Percentiles rank a stretch among this genome's conserved stretches.
Evolutionary conservation across 2,888 invertebrate species (phyloP).

Genomic region (Microctonus hyperodae): DNA sequence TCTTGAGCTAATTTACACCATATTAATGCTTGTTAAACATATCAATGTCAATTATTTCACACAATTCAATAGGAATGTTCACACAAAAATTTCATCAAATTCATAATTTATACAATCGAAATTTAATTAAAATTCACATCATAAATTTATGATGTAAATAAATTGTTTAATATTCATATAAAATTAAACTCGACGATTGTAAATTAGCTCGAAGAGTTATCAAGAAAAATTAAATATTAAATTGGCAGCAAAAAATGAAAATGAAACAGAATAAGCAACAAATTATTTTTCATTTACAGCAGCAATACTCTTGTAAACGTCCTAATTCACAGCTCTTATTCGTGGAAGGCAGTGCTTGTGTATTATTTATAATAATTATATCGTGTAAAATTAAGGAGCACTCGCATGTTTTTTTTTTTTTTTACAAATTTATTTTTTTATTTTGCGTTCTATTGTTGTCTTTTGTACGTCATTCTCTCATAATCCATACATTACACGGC

Average conservation of each 20-base stretch:
- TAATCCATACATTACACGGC: slow-evolving; percentile 39
- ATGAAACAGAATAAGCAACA: slow-evolving; percentile 1
- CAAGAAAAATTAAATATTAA: not conserved
- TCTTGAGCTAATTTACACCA: too few species aligned
- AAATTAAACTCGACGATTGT: too few species aligned
- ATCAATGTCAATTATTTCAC: too few species aligned
- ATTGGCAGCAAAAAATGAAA: not conserved
- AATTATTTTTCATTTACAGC: slow-evolving; percentile 33
- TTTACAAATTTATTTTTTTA: slow-evolving; percentile 2
- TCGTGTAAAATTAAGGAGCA: slow-evolving; percentile 44
- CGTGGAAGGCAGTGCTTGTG: slow-evolving; percentile 58
- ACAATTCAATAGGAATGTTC: too few species aligned
- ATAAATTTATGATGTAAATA: too few species aligned
- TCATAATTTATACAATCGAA: too few species aligned
- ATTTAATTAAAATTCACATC: too few species aligned
- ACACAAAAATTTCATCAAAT: too few species aligned
- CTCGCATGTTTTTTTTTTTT: slow-evolving; percentile 40
- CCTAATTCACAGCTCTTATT: slow-evolving; percentile 53
- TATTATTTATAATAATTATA: slow-evolving; percentile 45
- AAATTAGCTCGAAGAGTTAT: too few species aligned
- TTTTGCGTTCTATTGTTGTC: too few species aligned
- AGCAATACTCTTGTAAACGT: slow-evolving; percentile 33
- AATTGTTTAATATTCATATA: too few species aligned
- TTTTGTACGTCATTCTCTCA: slow-evolving; percentile 13
- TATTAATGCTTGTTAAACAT: too few species aligned